These are phyloP conservation scores for Alitta virens DNA, from an alignment of 2,888 invertebrate genomes.

Conservation along the genomic window DNA sequence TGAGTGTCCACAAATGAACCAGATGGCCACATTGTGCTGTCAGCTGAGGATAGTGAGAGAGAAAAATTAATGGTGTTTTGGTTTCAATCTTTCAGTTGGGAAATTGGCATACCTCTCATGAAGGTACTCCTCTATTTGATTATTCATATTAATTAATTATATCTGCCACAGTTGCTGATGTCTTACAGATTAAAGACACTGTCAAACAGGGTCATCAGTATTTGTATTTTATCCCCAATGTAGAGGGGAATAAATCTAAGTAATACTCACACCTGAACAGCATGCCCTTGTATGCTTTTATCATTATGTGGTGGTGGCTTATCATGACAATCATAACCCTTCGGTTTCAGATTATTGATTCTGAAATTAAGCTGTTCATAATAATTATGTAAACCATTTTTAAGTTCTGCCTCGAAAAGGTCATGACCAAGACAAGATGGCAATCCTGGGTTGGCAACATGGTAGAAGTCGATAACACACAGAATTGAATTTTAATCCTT, in stretches of 20 bases:
- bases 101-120: slow-evolving; percentile 12
- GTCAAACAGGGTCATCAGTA: background rate
- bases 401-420: background rate
- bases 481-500: background rate
- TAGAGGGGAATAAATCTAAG: background rate
- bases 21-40: slow-evolving; percentile 26
- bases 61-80: slow-evolving; percentile 26
- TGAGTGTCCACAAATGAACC: slow-evolving; percentile 26
- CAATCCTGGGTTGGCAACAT: background rate
- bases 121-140: slow-evolving; percentile 13
- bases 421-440: background rate
- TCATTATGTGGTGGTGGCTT: background rate
- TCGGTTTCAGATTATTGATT: background rate
- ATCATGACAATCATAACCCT: background rate
- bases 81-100: slow-evolving; percentile 12
- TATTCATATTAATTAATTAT: background rate
- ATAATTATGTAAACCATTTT: too few relatives aligned
- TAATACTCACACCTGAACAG: background rate
- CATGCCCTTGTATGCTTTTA: background rate
- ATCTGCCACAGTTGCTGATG: background rate
- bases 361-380: background rate
- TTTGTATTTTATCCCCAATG: background rate
- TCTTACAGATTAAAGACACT: background rate
- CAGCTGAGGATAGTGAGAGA: slow-evolving; percentile 24
- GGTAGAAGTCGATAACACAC: background rate